phyloP scores from a whole-genome alignment of 2,113 vertebrate species.

The Phodopus roborovskii region DNA sequence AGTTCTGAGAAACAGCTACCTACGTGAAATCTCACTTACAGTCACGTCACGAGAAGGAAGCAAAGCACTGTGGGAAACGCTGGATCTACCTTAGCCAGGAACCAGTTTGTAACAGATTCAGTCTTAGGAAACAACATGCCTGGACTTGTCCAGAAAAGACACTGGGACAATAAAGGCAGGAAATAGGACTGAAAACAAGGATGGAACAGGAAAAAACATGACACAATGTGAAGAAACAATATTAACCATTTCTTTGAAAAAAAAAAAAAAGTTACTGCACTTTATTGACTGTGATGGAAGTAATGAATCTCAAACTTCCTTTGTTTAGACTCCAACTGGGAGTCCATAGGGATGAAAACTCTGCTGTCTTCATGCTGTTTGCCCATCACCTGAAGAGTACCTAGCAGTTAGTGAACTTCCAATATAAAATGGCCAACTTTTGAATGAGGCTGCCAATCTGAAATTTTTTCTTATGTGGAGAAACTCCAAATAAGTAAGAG shows the following conservation, averaged over 20 bases:
- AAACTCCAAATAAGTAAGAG: slow-evolving; percentile 19
- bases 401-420: neutral
- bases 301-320: neutral
- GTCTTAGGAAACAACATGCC: neutral
- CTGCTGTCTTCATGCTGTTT: neutral
- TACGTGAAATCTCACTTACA: neutral
- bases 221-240: neutral
- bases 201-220: neutral
- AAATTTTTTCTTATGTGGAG: slow-evolving; percentile 3
- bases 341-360: neutral
- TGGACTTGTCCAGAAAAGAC: neutral
- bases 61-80: neutral
- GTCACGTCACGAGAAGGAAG: neutral
- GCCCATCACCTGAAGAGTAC: neutral
- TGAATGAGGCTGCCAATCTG: neutral
- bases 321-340: neutral
- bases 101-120: neutral
- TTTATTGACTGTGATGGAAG: neutral
- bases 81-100: neutral
- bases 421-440: neutral
- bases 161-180: neutral
- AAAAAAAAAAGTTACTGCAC: neutral
- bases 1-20: slow-evolving; percentile 12
- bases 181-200: neutral
- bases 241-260: neutral